Percentiles rank a stretch among this genome's conserved stretches.
Conservation (phyloP, 2,888 invertebrate species). For the Acronicta leporina region DNA sequence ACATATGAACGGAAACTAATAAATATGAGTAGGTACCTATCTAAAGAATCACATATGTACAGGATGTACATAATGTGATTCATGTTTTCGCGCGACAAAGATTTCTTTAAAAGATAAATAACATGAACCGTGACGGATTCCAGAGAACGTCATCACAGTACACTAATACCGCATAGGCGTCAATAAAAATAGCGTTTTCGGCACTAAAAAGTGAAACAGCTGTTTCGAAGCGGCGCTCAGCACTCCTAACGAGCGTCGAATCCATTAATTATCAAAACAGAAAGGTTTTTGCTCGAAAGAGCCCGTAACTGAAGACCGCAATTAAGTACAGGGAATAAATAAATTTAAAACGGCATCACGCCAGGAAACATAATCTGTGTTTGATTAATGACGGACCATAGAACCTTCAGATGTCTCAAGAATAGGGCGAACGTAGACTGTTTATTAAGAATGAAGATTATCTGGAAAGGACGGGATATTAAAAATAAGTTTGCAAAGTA, state of each 20-base stretch:
- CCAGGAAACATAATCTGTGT: constrained; percentile 68
- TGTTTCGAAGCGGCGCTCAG: constrained; percentile 45
- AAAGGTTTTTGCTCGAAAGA: constrained; percentile 58
- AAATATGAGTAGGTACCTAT: too few relatives aligned
- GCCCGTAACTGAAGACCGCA: constrained; percentile 66
- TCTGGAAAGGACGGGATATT: not conserved
- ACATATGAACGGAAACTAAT: too few relatives aligned
- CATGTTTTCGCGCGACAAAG: too few relatives aligned
- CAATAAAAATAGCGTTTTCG: constrained; percentile 43
- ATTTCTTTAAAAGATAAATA: too few relatives aligned
- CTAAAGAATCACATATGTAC: too few relatives aligned
- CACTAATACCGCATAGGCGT: constrained; percentile 17
- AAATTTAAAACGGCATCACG: constrained; percentile 65
- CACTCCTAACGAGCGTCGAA: constrained; percentile 54
- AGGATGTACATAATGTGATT: too few relatives aligned
- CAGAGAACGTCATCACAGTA: constrained; percentile 20
- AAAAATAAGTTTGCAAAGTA: too few relatives aligned
- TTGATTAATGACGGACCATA: constrained; percentile 66
- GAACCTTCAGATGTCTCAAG: constrained; percentile 50
- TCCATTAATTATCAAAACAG: constrained; percentile 67
- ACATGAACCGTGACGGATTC: not conserved
- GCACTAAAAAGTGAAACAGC: constrained; percentile 50
- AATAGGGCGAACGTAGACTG: constrained; percentile 43
- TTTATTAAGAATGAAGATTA: constrained; percentile 3
- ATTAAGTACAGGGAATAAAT: constrained; percentile 68